phyloP scores from a whole-genome alignment of 2,797 vertebrate genomes.

The Siniperca scherzeri region DNA sequence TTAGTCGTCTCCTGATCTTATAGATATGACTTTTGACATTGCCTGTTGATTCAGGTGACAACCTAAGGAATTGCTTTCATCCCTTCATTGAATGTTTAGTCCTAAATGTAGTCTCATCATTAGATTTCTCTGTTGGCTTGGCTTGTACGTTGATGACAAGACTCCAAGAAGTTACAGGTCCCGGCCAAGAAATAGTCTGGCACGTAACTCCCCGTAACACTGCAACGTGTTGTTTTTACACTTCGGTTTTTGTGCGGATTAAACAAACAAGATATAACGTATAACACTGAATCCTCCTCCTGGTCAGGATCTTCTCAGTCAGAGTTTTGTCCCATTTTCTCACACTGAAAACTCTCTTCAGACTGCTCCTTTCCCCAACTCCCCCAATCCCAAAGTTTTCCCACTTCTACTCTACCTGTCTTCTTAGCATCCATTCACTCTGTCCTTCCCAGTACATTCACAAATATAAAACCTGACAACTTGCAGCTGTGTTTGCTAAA shows the following conservation, averaged over 20 bases:
- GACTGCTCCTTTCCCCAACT: not conserved
- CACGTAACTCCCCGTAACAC: too few species aligned
- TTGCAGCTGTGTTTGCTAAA: constrained; percentile 56
- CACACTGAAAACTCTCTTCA: constrained; percentile 5
- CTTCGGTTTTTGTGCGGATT: too few species aligned
- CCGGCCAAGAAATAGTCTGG: too few species aligned
- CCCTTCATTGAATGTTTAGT: not conserved
- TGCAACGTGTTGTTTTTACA: too few species aligned
- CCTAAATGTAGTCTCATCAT: not conserved
- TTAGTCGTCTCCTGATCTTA: constrained; percentile 2
- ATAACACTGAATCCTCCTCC: too few species aligned
- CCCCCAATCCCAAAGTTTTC: not conserved
- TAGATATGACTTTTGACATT: constrained; percentile 10
- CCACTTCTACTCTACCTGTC: not conserved
- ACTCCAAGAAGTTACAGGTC: too few species aligned
- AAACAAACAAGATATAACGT: too few species aligned
- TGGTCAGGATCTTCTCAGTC: too few species aligned
- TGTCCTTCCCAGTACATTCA: constrained; percentile 20
- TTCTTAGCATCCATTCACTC: not conserved
- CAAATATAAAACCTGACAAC: constrained; percentile 44
- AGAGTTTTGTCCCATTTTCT: not conserved
- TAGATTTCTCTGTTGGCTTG: not conserved
- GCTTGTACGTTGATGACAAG: too few species aligned
- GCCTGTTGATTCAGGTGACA: constrained; percentile 8
- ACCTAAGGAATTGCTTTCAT: not conserved